Conservation (phyloP, 2,113 vertebrate species). For the Panthera tigris region DNA sequence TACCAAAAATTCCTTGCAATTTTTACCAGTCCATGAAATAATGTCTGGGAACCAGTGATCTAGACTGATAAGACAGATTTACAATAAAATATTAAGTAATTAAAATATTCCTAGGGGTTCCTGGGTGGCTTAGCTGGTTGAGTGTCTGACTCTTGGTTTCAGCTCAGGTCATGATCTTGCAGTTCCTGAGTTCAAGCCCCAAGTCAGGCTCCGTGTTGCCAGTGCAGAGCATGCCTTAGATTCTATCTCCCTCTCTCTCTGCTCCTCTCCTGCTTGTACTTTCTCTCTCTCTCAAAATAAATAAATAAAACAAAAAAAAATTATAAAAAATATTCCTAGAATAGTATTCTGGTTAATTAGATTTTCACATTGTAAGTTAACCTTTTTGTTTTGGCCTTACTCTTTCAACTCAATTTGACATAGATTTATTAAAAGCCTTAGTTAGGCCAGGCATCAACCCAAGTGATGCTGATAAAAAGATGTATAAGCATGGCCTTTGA, state of each 20-base stretch:
- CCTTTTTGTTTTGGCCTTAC: not conserved
- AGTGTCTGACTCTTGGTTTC: too few relatives aligned
- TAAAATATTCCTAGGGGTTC: not conserved
- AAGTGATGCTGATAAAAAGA: not conserved
- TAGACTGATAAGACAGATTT: not conserved
- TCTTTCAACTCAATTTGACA: not conserved
- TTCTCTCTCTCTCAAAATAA: too few relatives aligned
- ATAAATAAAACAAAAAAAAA: too few relatives aligned
- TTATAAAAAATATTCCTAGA: not conserved
- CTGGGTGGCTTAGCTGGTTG: too few relatives aligned
- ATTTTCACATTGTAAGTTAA: not conserved
- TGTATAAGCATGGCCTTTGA: not conserved
- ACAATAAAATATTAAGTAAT: slow-evolving; percentile 19
- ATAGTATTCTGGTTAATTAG: not conserved
- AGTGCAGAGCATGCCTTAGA: too few relatives aligned
- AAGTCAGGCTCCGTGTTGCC: too few relatives aligned
- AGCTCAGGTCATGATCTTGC: too few relatives aligned
- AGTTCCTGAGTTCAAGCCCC: too few relatives aligned
- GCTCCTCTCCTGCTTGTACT: too few relatives aligned
- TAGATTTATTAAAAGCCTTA: not conserved
- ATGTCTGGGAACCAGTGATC: not conserved
- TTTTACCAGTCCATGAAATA: slow-evolving; percentile 21
- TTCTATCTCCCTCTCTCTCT: too few relatives aligned
- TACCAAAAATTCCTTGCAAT: not conserved
- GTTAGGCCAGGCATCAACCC: not conserved